Percentiles rank a stretch among this genome's conserved stretches.
Evolutionary conservation across 2,797 vertebrate genomes (phyloP).

Genomic region (Spinus olivaceus): DNA sequence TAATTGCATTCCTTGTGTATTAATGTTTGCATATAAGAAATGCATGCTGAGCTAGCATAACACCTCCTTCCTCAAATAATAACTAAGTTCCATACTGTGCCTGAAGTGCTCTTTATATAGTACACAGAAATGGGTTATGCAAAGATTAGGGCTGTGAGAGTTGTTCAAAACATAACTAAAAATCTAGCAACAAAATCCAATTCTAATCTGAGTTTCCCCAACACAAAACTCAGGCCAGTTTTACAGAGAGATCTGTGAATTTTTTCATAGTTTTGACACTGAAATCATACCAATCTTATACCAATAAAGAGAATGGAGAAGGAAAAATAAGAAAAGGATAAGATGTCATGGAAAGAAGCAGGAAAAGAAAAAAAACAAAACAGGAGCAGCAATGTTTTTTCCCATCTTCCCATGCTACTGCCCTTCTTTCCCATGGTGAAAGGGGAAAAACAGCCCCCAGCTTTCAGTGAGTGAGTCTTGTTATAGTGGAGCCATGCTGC

Average conservation of each 20-base stretch:
- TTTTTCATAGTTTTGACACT: neutral
- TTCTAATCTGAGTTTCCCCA: neutral
- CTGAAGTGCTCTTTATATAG: slow-evolving; percentile 66
- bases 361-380: neutral
- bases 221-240: neutral
- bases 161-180: slow-evolving; percentile 29
- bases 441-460: neutral
- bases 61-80: slow-evolving; percentile 63
- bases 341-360: neutral
- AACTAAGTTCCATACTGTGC: slow-evolving; percentile 62
- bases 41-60: slow-evolving; percentile 58
- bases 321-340: neutral
- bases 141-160: slow-evolving; percentile 56
- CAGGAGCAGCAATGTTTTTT: neutral
- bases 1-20: slow-evolving; percentile 56
- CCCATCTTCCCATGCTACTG: neutral
- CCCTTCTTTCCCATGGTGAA: neutral
- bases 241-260: neutral
- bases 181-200: slow-evolving; percentile 14
- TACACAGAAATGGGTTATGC: slow-evolving; percentile 62
- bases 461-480: neutral
- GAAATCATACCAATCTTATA: neutral
- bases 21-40: slow-evolving; percentile 66
- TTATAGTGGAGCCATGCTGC: neutral
- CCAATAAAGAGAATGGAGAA: neutral